Evolutionary conservation across 2,113 vertebrate genomes (phyloP), one percentile per base, ranked within the genome.

Genomic region (Varanus salvator): DNA sequence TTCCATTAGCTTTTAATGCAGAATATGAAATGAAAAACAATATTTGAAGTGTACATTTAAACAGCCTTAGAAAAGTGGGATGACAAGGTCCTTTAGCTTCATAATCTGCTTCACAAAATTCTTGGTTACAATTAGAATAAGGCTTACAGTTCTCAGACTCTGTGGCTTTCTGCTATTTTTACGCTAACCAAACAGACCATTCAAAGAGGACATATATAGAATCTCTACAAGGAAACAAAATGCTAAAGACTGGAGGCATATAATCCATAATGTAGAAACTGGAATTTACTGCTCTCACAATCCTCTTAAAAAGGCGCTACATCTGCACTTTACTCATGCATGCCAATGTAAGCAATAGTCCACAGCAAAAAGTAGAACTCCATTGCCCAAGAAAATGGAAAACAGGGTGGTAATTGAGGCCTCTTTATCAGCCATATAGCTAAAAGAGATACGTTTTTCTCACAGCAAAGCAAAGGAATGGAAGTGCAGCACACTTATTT

Each of bases 71-170:
- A 50, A 85, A 85, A 52, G 48, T 74, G 23, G 69, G 44, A 81
- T 84, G 25, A 29, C 80, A 76, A n/a, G 50, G 81, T 74, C 38
- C 6, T 66, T 94, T 85, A 90, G 74, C 84, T 74, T 78, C 27
- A 60, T 74, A 29, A 7, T 38, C 87, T 94, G 38, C 64, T 92
- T 93, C 89, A 91, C 93, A 92, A 34, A n/a, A 14, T 88, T 77
- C 50, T 90, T 72, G 34, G 21, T 19, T 75, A 85, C 69, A 93
- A 12, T 64, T 92, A 92, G 80, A 93, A 90, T 88, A 68, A 52
- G 4, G 15, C 84, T 90, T 93, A 92, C 74, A 83, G 23, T 60
- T 89, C 64, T 64, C 83, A 91, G 84, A 90, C 64, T 48, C 78
- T 82, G 11, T 34, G 50, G 25, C 8, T 93, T 90, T 17, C n/a